These are phyloP conservation scores for Cinclus mexicanus DNA, from an alignment of 2,113 vertebrate genomes.

Conservation along the genomic window DNA sequence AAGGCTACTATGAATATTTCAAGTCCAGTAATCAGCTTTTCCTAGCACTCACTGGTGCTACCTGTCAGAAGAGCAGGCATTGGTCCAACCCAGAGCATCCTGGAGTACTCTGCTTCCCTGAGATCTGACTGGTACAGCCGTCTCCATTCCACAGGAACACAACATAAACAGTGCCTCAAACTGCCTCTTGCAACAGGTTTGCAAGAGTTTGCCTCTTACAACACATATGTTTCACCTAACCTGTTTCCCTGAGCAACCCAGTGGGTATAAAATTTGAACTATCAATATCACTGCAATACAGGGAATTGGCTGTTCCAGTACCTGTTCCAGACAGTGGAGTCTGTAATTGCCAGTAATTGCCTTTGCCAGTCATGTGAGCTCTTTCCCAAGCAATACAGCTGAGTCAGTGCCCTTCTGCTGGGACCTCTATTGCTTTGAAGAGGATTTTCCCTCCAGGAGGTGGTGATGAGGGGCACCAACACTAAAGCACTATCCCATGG, in stretches of 20 bases:
- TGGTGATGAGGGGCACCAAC: neutral
- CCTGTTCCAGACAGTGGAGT: neutral
- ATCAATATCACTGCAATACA: neutral
- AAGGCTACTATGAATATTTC: neutral
- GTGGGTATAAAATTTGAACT: neutral
- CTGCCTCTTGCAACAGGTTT: neutral
- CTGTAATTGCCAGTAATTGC: neutral
- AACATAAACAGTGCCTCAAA: neutral
- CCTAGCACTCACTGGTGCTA: neutral
- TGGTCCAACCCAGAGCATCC: neutral
- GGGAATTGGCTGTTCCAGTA: neutral
- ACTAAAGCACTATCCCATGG: neutral
- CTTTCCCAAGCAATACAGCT: neutral
- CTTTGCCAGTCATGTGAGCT: neutral
- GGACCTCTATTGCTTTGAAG: neutral
- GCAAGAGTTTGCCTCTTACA: neutral
- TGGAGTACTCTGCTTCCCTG: neutral
- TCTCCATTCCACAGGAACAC: neutral
- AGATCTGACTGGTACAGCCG: neutral
- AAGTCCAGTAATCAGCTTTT: neutral
- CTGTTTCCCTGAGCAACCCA: neutral
- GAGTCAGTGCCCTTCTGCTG: neutral
- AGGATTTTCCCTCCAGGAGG: neutral
- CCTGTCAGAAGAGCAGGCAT: rapidly evolving
- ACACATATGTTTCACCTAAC: neutral